Evolutionary conservation across 2,888 invertebrate genomes (phyloP), one percentile per base, ranked within the genome.

Genomic region (Chymomyza procnemis): DNA sequence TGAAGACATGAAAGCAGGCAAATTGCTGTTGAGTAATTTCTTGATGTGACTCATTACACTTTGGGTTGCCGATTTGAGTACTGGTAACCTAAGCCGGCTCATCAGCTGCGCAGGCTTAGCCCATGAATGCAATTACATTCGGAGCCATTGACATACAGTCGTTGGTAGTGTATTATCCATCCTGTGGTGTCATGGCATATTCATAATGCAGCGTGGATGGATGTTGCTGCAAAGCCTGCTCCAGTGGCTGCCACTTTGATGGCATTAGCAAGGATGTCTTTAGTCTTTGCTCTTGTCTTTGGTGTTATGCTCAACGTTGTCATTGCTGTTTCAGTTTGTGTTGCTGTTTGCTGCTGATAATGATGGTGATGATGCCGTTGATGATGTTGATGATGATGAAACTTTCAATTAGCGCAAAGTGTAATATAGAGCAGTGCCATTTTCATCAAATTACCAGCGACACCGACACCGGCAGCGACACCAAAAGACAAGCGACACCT

Each of bases 401-500:
- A 84, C 79, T 86, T 80, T 84, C 82, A 82, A 86, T 82, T 82
- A 84, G 85, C 87, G 77, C 74, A 71, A 75, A 79, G 73, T 82
- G 78, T 80, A 80, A 80, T 76, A 79, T 79, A 74, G 82, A 85
- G 80, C 80, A 80, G 72, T 72, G 72, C 78, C 80, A 83, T 85
- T 81, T 86, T 85, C 80, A 81, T 81, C 84, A 80, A 83, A 85
- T 80, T 83, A 85, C 86, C 86, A 75, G 80, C 75, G 84, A 80
- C 80, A 85, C 86, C 76, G 67, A 54, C 64, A 54, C 58, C 3
- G 50, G 18, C 50, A 19, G 8, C 50, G 19, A 50, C 16, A 19
- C 50, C 16, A 50, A 16, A n/a, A n/a, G n/a, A 41, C 34, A 41
- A 14, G 1, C 1, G 34, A 41, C 34, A 41, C 34, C 34, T 18